Conservation (phyloP, 1,140 invertebrate species). For the Bombyx mori region ASM3026992v2 NC_085127.1:2878001-2878500, state of each 20-base stretch:
- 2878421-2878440: too few relatives aligned
- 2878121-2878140: not conserved
- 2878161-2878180: constrained; percentile 16
- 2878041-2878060: not conserved
- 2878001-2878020: too few relatives aligned
- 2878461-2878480: too few relatives aligned
- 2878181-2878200: constrained; percentile 18
- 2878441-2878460: too few relatives aligned
- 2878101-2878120: not conserved
- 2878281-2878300: constrained; percentile 17
- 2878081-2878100: not conserved
- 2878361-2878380: too few relatives aligned
- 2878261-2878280: constrained; percentile 44
- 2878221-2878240: constrained; percentile 69
- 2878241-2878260: constrained; percentile 71
- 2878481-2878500: too few relatives aligned
- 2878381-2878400: too few relatives aligned
- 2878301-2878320: constrained; percentile 7
- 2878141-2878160: constrained; percentile 8
- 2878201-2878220: constrained; percentile 47
- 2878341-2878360: too few relatives aligned
- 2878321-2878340: too few relatives aligned
- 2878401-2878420: too few relatives aligned
- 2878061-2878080: not conserved
- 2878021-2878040: too few relatives aligned